Evolutionary conservation across 2,113 vertebrate species (phyloP).

Genomic region (Trematocara marginatum): DNA sequence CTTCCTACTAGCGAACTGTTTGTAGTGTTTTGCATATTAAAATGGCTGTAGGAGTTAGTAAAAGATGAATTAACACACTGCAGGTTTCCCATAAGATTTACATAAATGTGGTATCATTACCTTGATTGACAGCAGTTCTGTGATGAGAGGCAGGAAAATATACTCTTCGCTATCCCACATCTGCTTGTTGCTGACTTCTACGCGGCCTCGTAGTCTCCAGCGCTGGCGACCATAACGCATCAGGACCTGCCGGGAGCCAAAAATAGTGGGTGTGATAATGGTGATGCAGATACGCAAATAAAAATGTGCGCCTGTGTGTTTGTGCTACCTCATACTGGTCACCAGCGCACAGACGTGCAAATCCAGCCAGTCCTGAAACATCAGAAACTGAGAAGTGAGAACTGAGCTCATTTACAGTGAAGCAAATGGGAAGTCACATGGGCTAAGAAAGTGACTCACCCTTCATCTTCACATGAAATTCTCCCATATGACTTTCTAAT

Average conservation of each 20-base stretch:
- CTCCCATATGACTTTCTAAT: constrained; percentile 92
- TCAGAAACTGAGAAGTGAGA: constrained; percentile 12
- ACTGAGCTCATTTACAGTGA: neutral
- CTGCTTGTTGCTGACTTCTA: constrained; percentile 93
- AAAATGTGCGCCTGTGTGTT: neutral
- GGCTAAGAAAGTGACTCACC: constrained; percentile 71
- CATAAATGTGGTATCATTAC: constrained; percentile 55
- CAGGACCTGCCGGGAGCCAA: constrained; percentile 76
- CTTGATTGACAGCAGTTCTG: constrained; percentile 97
- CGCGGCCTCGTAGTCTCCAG: constrained; percentile 92
- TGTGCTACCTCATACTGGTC: constrained; percentile 95
- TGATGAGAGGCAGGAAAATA: constrained; percentile 90
- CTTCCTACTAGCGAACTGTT: neutral
- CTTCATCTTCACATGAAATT: constrained; percentile 98
- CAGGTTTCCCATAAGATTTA: neutral
- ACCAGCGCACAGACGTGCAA: constrained; percentile 92
- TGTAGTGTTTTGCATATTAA: neutral
- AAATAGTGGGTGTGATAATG: neutral
- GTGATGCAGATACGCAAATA: neutral
- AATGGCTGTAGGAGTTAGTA: neutral
- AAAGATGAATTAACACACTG: neutral
- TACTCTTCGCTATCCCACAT: constrained; percentile 98
- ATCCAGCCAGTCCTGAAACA: constrained; percentile 89
- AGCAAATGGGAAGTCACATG: neutral
- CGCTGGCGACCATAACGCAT: constrained; percentile 96